A percentile compares a stretch with the other conserved stretches of the same genome.
phyloP scores from a whole-genome alignment of 2,888 invertebrate genomes.

The Calliphora vomitoria region DNA sequence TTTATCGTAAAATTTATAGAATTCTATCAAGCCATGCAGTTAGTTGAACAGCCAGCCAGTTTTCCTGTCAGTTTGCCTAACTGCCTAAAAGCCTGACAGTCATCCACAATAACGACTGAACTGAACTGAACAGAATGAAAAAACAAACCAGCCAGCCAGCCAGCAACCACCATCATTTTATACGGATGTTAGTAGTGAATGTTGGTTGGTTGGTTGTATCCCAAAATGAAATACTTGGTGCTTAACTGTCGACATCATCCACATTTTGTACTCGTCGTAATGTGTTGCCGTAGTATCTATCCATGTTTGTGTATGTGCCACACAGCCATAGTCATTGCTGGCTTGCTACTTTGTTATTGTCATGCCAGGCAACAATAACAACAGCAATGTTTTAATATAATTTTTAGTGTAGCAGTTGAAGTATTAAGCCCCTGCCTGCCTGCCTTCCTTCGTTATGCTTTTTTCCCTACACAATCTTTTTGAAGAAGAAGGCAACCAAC shows the following conservation, averaged over 20 bases:
- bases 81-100: slow-evolving; percentile 42
- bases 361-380: slow-evolving; percentile 50
- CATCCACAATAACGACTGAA: slow-evolving; percentile 15
- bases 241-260: slow-evolving; percentile 67
- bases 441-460: slow-evolving; percentile 32
- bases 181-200: slow-evolving; percentile 1
- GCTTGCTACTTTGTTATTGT: slow-evolving; percentile 55
- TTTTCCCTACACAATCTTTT: slow-evolving; percentile 33
- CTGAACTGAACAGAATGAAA: slow-evolving; percentile 2
- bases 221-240: slow-evolving; percentile 63
- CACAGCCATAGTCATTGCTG: slow-evolving; percentile 23
- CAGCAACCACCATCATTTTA: slow-evolving; percentile 55
- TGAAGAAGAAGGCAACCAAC: slow-evolving; percentile 24
- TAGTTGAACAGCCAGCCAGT: slow-evolving; percentile 36
- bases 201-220: slow-evolving; percentile 42
- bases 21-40: slow-evolving; percentile 64
- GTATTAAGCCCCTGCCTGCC: slow-evolving; percentile 60
- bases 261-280: slow-evolving; percentile 50
- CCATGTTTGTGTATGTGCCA: slow-evolving; percentile 28
- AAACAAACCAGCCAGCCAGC: slow-evolving; percentile 21
- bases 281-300: slow-evolving; percentile 32
- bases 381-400: slow-evolving; percentile 60
- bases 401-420: slow-evolving; percentile 57
- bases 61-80: slow-evolving; percentile 28
- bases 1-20: slow-evolving; percentile 62